A percentile compares a stretch with the other conserved stretches of the same genome.
Evolutionary conservation across 2,797 vertebrate genomes (phyloP).

Genomic region (Oreonectes daqikongensis): DNA sequence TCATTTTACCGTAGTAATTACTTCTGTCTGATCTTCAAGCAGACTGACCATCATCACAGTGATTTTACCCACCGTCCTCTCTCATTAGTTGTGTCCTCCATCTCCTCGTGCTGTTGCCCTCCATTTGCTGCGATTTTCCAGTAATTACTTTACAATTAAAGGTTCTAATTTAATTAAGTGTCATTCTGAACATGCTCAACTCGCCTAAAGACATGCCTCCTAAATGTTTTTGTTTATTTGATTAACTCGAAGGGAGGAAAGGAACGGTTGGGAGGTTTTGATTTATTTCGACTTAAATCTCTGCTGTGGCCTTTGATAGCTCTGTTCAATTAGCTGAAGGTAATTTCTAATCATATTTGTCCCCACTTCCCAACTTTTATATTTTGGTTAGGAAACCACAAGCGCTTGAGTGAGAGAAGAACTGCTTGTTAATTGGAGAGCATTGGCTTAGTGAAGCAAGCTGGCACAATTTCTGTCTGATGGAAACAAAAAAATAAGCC

Average conservation of each 20-base stretch:
- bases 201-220: conserved; percentile 14
- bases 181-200: conserved; percentile 39
- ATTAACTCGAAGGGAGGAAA: conserved; percentile 6
- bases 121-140: conserved; percentile 33
- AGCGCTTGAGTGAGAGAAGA: not conserved
- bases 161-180: conserved; percentile 44
- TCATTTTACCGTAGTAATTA: conserved; percentile 27
- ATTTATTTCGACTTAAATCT: conserved; percentile 18
- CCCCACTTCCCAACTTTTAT: not conserved
- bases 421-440: conserved; percentile 4
- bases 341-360: conserved; percentile 8
- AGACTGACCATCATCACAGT: conserved; percentile 18
- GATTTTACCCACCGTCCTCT: conserved; percentile 19
- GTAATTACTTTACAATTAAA: conserved; percentile 29
- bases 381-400: not conserved
- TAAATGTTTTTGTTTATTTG: conserved; percentile 22
- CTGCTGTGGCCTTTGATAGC: conserved; percentile 28
- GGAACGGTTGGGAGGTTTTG: conserved; percentile 20
- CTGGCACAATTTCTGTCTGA: conserved; percentile 3
- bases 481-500: not conserved
- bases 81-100: conserved; percentile 9
- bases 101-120: not conserved
- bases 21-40: conserved; percentile 23
- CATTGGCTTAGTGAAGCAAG: conserved; percentile 20
- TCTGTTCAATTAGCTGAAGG: conserved; percentile 28